Conservation (phyloP, 2,888 invertebrate genomes). For the Halocaridina rubra region DNA sequence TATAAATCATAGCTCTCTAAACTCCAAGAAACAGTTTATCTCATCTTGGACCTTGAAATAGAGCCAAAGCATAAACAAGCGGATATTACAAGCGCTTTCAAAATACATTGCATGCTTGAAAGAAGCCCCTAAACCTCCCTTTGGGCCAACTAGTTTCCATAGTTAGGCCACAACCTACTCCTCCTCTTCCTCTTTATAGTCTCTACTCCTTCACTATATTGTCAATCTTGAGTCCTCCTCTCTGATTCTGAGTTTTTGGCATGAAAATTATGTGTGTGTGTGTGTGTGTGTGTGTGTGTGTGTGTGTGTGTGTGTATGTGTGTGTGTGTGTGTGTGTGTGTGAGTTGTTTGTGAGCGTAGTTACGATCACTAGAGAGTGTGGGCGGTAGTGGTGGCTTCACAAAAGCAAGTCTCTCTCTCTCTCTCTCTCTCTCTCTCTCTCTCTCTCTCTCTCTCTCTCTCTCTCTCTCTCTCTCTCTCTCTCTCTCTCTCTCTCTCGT, state of each 20-base stretch:
- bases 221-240: too few relatives aligned
- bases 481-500: neutral
- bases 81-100: slow-evolving; percentile 37
- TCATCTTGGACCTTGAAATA: slow-evolving; percentile 24
- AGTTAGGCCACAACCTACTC: too few relatives aligned
- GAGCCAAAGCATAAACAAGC: slow-evolving; percentile 29
- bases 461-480: neutral
- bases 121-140: too few relatives aligned
- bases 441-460: neutral
- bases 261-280: neutral
- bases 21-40: slow-evolving; percentile 49
- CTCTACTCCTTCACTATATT: too few relatives aligned
- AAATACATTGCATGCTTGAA: slow-evolving; percentile 30
- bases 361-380: too few relatives aligned
- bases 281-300: neutral
- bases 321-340: neutral
- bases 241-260: too few relatives aligned
- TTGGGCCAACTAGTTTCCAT: too few relatives aligned
- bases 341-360: neutral
- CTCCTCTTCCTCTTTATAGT: too few relatives aligned
- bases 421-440: neutral
- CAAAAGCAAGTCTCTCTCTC: neutral
- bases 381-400: too few relatives aligned
- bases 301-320: neutral
- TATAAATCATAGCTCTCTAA: slow-evolving; percentile 47